Base-by-base conservation (phyloP, 2,888 invertebrate genomes). In the Eilema griseolum region DNA sequence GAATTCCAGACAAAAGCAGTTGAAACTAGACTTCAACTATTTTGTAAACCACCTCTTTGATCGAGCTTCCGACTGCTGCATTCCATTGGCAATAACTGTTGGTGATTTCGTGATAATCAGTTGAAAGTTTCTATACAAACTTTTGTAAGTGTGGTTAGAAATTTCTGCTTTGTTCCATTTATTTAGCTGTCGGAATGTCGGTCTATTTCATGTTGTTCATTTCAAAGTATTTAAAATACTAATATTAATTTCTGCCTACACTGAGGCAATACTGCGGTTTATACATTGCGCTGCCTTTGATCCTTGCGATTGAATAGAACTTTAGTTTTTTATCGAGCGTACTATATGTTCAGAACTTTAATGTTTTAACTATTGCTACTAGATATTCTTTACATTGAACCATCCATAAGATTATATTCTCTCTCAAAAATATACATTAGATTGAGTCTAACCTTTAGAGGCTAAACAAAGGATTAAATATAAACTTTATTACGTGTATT, bases 1-100 rank as follows among this genome's bases (percentile, higher is more conserved):
- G 78, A 72, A 88, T 87, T 87, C 85, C 86, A 77, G 73, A 76
- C 79, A 75, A 84, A 86, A 84, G 85, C 83, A 85, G 86, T 84
- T 84, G 76, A 77, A 87, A 85, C 85, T 85, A 75, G 83, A 81
- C 84, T 81, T 85, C 76, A 92, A 93, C 92, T 90, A 92, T 93
- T 91, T 86, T 82, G 83, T 84, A 89, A 89, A 83, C 87, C 86
- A 83, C 86, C 82, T 86, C 89, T 93, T 92, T 92, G 91, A 91
- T 91, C 89, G 86, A 83, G 87, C 84, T 89, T 88, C 85, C 86
- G 84, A 88, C 88, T 92, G 89, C 86, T 85, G 83, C 89, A 90
- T 91, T 90, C 89, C 88, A 78, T 82, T 77, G 86, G 86, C 81
- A 83, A 85, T 88, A 86, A 81, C 80, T 84, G 81, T 76, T 78